A percentile compares a stretch with the other conserved stretches of the same genome.
Evolutionary conservation across 2,888 invertebrate species (phyloP).

Genomic region (Eilema depressum): DNA sequence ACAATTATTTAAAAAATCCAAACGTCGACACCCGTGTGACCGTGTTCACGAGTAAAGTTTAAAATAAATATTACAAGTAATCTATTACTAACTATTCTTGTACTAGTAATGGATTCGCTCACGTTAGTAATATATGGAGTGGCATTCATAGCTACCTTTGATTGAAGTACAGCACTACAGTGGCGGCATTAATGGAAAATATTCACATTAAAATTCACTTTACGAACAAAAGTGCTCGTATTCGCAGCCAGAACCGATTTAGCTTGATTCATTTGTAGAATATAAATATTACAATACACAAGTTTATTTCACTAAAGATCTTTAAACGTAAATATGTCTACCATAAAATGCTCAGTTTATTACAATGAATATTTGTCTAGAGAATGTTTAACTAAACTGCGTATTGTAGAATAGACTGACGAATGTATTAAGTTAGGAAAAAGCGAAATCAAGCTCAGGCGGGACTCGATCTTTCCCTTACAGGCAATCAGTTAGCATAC

Average conservation of each 20-base stretch:
- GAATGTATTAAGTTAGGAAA: too few species aligned
- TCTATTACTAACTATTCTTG: background rate
- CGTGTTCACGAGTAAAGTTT: too few species aligned
- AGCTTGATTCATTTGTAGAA: conserved; percentile 4
- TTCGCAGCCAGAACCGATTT: background rate
- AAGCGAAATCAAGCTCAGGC: too few species aligned
- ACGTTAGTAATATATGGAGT: background rate
- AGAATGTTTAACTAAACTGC: too few species aligned
- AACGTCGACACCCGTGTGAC: too few species aligned
- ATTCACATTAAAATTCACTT: background rate
- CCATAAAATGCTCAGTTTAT: background rate
- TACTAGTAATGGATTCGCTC: background rate
- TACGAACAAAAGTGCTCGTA: background rate
- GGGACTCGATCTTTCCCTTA: too few species aligned
- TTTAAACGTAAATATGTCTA: background rate
- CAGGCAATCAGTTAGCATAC: too few species aligned
- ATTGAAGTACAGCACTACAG: background rate
- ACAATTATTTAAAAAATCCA: too few species aligned
- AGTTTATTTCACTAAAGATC: background rate
- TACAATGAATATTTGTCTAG: background rate
- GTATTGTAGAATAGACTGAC: too few species aligned
- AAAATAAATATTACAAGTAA: too few species aligned
- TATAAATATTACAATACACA: background rate
- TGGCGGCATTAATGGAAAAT: background rate
- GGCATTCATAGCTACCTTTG: background rate